These are phyloP conservation scores for Dissostichus mawsoni DNA, from an alignment of 2,113 vertebrate species.

Conservation along the genomic window DNA sequence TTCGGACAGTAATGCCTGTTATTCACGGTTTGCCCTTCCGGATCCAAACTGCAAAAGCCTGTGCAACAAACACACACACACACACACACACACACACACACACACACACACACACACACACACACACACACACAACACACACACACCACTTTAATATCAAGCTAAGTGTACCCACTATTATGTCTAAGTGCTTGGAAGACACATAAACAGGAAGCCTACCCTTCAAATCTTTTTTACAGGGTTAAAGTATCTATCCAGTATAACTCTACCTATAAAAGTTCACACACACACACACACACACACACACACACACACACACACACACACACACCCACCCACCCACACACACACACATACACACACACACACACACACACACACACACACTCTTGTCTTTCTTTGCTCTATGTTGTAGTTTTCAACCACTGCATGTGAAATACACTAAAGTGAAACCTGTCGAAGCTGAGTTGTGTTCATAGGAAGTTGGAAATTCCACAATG, in stretches of 20 bases:
- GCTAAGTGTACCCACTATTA: not conserved
- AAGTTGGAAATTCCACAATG: not conserved
- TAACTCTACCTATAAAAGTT: not conserved
- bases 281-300: not conserved
- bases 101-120: not conserved
- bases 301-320: conserved; percentile 1
- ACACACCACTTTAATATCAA: not conserved
- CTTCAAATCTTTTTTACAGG: not conserved
- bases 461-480: not conserved
- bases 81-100: not conserved
- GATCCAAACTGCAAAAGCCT: conserved; percentile 24
- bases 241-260: not conserved
- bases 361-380: conserved; percentile 1
- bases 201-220: not conserved
- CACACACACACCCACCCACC: not conserved
- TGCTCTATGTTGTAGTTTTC: too few relatives aligned
- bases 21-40: conserved; percentile 48
- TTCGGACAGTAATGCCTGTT: conserved; percentile 45
- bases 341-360: not conserved
- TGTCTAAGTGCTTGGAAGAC: conserved; percentile 4
- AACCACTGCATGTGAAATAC: too few relatives aligned
- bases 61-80: not conserved
- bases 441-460: not conserved
- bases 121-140: not conserved
- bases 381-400: too few relatives aligned